These are phyloP conservation scores for Phodopus roborovskii DNA, from an alignment of 2,113 vertebrate species.

Conservation along the genomic window DNA sequence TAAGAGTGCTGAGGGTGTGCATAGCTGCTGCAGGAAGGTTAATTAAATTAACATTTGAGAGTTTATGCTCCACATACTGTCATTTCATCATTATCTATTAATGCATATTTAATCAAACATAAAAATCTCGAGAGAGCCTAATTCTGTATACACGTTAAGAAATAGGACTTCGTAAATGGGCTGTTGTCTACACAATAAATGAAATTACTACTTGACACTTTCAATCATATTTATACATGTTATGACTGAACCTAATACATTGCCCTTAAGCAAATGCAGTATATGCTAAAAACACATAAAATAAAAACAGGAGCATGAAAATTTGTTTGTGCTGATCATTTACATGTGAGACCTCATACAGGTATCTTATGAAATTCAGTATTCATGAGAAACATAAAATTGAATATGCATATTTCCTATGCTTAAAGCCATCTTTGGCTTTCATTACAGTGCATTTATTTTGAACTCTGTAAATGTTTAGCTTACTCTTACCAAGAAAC, in stretches of 20 bases:
- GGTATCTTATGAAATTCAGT: not conserved
- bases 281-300: not conserved
- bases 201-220: not conserved
- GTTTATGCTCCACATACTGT: slow-evolving; percentile 9
- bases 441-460: not conserved
- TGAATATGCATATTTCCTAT: not conserved
- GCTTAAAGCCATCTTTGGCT: not conserved
- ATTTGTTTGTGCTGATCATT: slow-evolving; percentile 36
- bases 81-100: slow-evolving; percentile 50
- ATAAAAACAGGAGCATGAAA: not conserved
- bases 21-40: not conserved
- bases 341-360: not conserved
- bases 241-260: slow-evolving; percentile 50
- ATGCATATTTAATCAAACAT: slow-evolving; percentile 77
- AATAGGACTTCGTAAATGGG: not conserved
- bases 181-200: not conserved
- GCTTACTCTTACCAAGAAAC: not conserved
- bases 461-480: slow-evolving; percentile 20
- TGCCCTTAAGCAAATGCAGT: not conserved
- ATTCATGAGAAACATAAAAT: not conserved
- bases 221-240: not conserved
- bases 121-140: slow-evolving; percentile 22
- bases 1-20: not conserved
- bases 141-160: not conserved
- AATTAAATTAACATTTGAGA: slow-evolving; percentile 39